Evolutionary conservation across 2,797 vertebrate genomes (phyloP).

Genomic region (Enteromius viviparus): DNA sequence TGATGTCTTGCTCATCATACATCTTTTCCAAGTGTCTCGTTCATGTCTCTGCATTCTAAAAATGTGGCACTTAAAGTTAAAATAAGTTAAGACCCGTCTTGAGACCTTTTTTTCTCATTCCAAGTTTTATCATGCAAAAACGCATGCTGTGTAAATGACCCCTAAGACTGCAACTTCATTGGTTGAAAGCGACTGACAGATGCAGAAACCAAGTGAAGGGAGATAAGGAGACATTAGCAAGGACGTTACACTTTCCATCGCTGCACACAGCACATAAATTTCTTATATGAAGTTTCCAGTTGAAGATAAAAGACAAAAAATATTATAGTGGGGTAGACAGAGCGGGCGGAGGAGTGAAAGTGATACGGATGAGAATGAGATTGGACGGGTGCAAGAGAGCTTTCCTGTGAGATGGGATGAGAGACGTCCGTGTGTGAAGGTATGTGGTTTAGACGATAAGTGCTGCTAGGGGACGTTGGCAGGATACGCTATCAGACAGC

Average conservation of each 20-base stretch:
- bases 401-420: slow-evolving; percentile 37
- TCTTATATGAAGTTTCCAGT: slow-evolving; percentile 18
- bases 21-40: neutral
- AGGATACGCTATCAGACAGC: slow-evolving; percentile 39
- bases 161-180: neutral
- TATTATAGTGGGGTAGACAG: slow-evolving; percentile 1
- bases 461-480: slow-evolving; percentile 33
- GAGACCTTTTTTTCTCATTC: neutral
- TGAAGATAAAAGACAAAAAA: slow-evolving; percentile 21
- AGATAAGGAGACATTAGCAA: slow-evolving; percentile 35
- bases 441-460: slow-evolving; percentile 41
- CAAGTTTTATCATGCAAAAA: neutral
- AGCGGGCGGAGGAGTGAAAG: slow-evolving; percentile 13
- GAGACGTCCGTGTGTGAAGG: slow-evolving; percentile 21
- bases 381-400: slow-evolving; percentile 18
- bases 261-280: slow-evolving; percentile 13
- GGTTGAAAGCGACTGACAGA: slow-evolving; percentile 31
- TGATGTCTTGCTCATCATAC: neutral
- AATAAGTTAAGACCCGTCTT: neutral
- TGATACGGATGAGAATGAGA: slow-evolving; percentile 24
- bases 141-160: neutral
- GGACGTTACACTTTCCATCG: slow-evolving; percentile 22
- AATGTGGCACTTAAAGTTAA: neutral
- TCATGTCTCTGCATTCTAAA: neutral
- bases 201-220: slow-evolving; percentile 15